Conservation (phyloP, 2,113 vertebrate genomes). For the Picathartes gymnocephalus region DNA sequence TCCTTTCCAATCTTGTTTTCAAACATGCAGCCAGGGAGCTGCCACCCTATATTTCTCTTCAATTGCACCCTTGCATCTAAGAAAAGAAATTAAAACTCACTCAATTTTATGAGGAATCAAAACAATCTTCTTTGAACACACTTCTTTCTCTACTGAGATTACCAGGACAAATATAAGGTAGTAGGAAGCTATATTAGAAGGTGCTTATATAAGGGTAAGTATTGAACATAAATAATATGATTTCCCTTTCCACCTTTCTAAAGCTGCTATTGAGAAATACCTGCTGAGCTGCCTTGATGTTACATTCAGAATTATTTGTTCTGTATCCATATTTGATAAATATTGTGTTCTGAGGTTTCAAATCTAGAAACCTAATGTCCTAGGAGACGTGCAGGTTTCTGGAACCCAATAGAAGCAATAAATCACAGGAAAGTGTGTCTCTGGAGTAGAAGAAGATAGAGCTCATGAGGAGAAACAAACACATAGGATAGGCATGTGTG, state of each 20-base stretch:
- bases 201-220: not conserved
- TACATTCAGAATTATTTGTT: not conserved
- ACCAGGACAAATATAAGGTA: not conserved
- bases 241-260: not conserved
- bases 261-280: not conserved
- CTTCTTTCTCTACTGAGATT: not conserved
- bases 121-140: not conserved
- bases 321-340: not conserved
- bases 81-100: not conserved
- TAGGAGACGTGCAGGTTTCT: not conserved
- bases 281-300: not conserved
- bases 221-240: not conserved
- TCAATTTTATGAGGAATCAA: not conserved
- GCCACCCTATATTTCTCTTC: not conserved
- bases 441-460: not conserved
- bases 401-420: not conserved
- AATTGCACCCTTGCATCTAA: not conserved
- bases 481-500: not conserved
- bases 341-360: not conserved
- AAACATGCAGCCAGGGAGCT: not conserved
- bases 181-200: not conserved
- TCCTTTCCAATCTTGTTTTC: not conserved
- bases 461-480: not conserved
- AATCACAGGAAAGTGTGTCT: not conserved
- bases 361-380: not conserved